Evolutionary conservation across 2,113 vertebrate genomes (phyloP), one percentile per base, ranked within the genome.

Genomic region (Sterrhoptilus dennistouni): DNA sequence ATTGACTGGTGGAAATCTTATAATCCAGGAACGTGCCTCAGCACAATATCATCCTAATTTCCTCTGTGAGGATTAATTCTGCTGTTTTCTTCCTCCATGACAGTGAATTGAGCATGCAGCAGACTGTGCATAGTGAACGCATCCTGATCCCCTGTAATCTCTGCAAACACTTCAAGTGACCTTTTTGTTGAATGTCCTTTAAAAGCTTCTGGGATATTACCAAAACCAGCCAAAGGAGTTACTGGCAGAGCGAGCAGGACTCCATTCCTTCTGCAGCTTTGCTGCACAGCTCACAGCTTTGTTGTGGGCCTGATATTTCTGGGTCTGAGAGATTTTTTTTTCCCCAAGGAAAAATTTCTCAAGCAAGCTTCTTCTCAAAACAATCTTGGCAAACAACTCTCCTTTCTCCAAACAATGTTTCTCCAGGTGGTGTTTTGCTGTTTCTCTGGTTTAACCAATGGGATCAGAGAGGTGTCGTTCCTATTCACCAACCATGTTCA

Each of bases 11-110:
- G 59, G 87, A 96, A 97, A 97, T 97, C 94, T 98, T 97, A 97
- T 98, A 98, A 98, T 98, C 97, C 97, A 95, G 53, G 94, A 97
- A 97, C 95, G 96, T 98, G 98, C 97, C 89, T 95, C 33, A 94
- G 98, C 98, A 98, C 97, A 98, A 87, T 97, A 96, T 96, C 97
- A 95, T 97, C 87, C 92, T 96, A 96, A 97, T 98, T 98, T 97
- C 86, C 81, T 96, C 72, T 78, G 94, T 49, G 59, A 96, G 92
- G 96, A 98, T 98, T 98, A 98, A 97, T 97, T 97, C 93, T 96
- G 92, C 70, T 89, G 83, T 96, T 97, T 94, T 69, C 87, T 77
- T 91, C 82, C 64, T 98, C 95, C 97, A 97, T 98, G 97, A 45
- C 96, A 96, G 77, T 96, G 97, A 98, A 97, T 98, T 94, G 94